phyloP scores from a whole-genome alignment of 2,113 vertebrate genomes.

The Amazona guildingii region DNA sequence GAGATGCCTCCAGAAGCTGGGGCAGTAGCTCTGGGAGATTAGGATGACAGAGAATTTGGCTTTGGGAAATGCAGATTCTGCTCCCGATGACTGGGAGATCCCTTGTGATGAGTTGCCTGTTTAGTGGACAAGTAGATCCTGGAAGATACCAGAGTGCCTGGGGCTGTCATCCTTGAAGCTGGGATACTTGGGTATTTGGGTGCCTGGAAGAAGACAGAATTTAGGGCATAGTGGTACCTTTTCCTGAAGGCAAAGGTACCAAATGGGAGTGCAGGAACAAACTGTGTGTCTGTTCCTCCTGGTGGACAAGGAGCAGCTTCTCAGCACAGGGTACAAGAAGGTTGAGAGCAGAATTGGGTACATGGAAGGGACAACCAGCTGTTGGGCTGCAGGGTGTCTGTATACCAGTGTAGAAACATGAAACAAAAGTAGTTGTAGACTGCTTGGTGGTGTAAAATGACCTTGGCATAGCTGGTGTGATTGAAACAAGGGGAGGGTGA shows the following conservation, averaged over 20 bases:
- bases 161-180: not conserved
- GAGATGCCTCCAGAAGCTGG: not conserved
- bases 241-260: not conserved
- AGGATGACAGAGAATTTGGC: not conserved
- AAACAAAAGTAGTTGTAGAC: not conserved
- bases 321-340: fast-evolving
- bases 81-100: not conserved
- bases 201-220: not conserved
- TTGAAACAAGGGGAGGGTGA: not conserved
- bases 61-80: not conserved
- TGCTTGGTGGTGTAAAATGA: not conserved
- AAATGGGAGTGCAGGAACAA: not conserved
- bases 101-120: not conserved
- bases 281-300: not conserved
- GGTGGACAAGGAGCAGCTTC: not conserved
- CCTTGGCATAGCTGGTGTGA: not conserved
- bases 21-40: not conserved
- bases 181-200: not conserved
- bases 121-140: not conserved
- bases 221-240: not conserved
- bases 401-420: not conserved
- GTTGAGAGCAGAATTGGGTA: not conserved
- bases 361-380: not conserved
- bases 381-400: not conserved
- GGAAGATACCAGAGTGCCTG: not conserved